Evolutionary conservation across 2,113 vertebrate species (phyloP), one percentile per base, ranked within the genome.

Genomic region (Cranoglanis bouderius): DNA sequence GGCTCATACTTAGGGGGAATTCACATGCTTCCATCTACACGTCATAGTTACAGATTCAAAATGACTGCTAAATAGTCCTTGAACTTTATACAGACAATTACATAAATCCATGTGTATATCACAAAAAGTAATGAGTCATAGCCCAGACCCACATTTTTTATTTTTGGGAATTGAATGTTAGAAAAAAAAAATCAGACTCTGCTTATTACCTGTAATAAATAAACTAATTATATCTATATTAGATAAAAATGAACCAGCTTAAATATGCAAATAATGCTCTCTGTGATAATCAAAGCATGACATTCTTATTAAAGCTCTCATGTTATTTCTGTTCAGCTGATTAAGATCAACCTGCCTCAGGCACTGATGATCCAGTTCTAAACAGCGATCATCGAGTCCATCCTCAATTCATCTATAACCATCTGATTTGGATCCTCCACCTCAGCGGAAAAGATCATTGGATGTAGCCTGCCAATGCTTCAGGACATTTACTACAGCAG

Each of bases 11-110:
- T 53, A 70, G 46, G 53, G 38, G 72, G 7, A 43, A 65, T 78
- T 85, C 55, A 74, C 81, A 63, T 88, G 26, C 55, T 32, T 63
- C 53, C 46, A 88, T 88, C 72, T 78, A 84, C 57, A 85, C 9
- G 1, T 53, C 38, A 51, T 32, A 49, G 70, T 77, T 43, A 88
- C 57, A 72, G 43, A 19, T 46, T 75, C 40, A 61, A 84, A 78
- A 24, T 51, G 18, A 8, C 32, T 51, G 87, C 70, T 78, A 77
- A 84, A 65, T 35, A 78, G 67, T 63, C 32, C 57, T 88, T 51
- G 57, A 61, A 88, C 21, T 35, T 85, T 65, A 40, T 65, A 26
- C 1, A 77, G 49, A 29, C 26, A 75, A 61, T 84, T 63, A 75
- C 21, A 84, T 59, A 70, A 59, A 61, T 82, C 82, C 18, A 70